These are phyloP conservation scores for Chouioia cunea DNA, from an alignment of 2,888 invertebrate species.

Conservation along the genomic window DNA sequence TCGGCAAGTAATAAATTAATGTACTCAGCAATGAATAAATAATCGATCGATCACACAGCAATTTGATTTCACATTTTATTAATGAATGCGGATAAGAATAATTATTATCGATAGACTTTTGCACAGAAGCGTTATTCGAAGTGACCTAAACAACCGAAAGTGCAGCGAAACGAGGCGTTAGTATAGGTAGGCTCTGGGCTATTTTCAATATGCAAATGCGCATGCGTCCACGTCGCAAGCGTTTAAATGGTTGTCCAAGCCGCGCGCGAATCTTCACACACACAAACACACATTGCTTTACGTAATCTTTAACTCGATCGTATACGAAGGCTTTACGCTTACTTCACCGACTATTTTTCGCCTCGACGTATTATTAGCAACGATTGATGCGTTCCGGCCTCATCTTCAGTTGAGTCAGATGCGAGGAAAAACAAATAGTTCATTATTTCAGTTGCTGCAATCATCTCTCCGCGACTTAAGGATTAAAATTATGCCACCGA, in stretches of 20 bases:
- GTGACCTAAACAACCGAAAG: no score
- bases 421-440: conserved; percentile 21
- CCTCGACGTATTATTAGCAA: conserved; percentile 6
- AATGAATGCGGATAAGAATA: no score
- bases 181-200: no score
- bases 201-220: conserved; percentile 12
- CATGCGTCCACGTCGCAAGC: conserved; percentile 3
- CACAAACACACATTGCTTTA: not conserved
- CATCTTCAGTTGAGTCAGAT: conserved; percentile 23
- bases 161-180: no score
- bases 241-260: not conserved
- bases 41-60: conserved; percentile 7
- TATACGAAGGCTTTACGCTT: not conserved
- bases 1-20: conserved; percentile 14
- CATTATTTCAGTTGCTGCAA: no score
- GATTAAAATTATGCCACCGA: no score
- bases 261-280: conserved; percentile 11
- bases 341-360: conserved; percentile 28
- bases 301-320: no score
- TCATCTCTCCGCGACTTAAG: no score
- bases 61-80: no score
- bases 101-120: no score
- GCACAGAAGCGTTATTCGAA: no score
- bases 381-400: not conserved
- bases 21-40: conserved; percentile 9